Base-by-base conservation (phyloP, 2,113 vertebrate genomes). In the Stegastes partitus region DNA sequence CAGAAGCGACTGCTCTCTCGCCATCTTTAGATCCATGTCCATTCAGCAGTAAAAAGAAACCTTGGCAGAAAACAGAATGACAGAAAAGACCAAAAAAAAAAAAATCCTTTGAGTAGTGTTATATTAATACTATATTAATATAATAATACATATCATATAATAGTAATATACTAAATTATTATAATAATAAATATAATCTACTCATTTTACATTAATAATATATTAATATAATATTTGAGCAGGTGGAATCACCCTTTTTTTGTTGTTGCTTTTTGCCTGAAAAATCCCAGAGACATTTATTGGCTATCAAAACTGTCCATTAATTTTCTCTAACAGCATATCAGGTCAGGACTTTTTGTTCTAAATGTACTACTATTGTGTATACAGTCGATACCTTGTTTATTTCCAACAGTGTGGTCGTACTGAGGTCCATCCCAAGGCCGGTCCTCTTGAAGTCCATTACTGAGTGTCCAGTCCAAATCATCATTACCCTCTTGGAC, bases 401-500 rank as follows among this genome's bases (percentile, higher is more conserved):
- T 62, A 76, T 93, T 94, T 55, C 62, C 89, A 51, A 92, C 8
- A 25, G 91, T 94, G 54, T 94, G 93, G 80, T 95, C 94, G 74
- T 93, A 94, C 37, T 75, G 73, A 39, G 93, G 94, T 74, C 94
- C 93, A 61, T 90, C 67, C 87, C 73, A 92, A 12, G 87, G 87
- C 9, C 5, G 21, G 9, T 85, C 77, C 55, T 87, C 72, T 15
- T 91, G 55, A 71, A 85, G 54, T 58, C 92, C 94, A 21, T 4
- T 76, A 53, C 77, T 91, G 23, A 81, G 89, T 49, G 55, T 84
- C 94, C 94, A 95, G 61, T 93, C 78, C 4, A 87, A 57, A 42
- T 82, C 87, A 75, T 86, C 71, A 14, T 11, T 81, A 23, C 23
- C 50, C 42, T 93, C 92, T 59, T 94, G 93, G 37, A 80, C 68